Percentiles rank a stretch among this genome's conserved stretches.
phyloP scores from a whole-genome alignment of 2,113 vertebrate genomes.

The Zapus hudsonius region DNA sequence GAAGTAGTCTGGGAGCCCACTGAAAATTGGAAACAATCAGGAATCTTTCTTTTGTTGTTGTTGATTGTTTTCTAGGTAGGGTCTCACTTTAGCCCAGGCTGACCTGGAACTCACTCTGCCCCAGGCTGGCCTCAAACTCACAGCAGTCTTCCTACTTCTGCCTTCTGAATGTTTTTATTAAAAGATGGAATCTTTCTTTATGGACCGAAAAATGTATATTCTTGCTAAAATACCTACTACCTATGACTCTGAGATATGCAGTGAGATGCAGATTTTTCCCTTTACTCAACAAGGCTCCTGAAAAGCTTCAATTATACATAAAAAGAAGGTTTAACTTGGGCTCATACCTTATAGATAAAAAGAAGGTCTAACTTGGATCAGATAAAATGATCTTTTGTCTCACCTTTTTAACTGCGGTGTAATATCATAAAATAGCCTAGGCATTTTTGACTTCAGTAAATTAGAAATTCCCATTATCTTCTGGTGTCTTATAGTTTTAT shows the following conservation, averaged over 20 bases:
- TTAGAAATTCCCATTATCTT: constrained; percentile 33
- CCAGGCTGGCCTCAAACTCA: no score
- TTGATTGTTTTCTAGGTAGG: no score
- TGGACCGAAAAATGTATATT: constrained; percentile 8
- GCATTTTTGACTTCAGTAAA: constrained; percentile 62
- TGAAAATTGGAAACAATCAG: not conserved
- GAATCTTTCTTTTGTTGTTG: constrained; percentile 9
- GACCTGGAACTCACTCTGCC: no score
- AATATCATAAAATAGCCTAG: constrained; percentile 33
- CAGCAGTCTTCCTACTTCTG: no score
- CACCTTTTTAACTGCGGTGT: constrained; percentile 52
- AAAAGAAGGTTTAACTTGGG: not conserved
- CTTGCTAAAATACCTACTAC: not conserved
- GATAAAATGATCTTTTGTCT: constrained; percentile 51
- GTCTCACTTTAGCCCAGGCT: no score
- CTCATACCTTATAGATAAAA: not conserved
- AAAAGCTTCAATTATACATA: constrained; percentile 19
- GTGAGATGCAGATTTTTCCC: not conserved
- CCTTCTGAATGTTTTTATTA: no score
- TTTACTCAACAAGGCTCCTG: not conserved
- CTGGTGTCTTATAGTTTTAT: constrained; percentile 48
- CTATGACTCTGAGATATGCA: not conserved
- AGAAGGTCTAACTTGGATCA: not conserved
- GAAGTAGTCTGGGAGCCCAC: not conserved
- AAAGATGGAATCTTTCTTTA: not conserved